phyloP scores from a whole-genome alignment of 1,140 invertebrate genomes.

The Glossosoma conforme region DNA sequence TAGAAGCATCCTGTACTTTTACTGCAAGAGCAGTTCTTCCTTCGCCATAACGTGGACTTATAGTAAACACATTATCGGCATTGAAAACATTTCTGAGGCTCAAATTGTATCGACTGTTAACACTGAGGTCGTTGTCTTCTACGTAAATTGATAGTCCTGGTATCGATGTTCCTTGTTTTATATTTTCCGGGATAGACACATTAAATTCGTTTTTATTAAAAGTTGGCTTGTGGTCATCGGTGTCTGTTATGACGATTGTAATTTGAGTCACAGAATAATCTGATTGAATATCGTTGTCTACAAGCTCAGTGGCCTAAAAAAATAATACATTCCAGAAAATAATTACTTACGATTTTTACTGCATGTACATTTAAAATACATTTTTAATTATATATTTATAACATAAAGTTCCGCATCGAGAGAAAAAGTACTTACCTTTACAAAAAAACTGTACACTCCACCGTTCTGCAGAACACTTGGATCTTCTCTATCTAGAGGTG shows the following conservation, averaged over 20 bases:
- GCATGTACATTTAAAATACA: too few species aligned
- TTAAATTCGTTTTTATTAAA: conserved; percentile 67
- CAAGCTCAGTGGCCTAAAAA: conserved; percentile 64
- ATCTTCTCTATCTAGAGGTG: conserved; percentile 69
- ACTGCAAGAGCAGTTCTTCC: conserved; percentile 71
- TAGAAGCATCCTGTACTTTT: conserved; percentile 59
- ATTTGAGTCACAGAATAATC: conserved; percentile 64
- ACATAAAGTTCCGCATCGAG: too few species aligned
- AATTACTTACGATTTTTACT: conserved; percentile 1
- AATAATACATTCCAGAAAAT: conserved; percentile 21
- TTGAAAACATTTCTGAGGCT: conserved; percentile 57
- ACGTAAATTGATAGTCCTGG: conserved; percentile 72
- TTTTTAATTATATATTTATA: conserved; percentile 7
- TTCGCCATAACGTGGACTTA: conserved; percentile 62
- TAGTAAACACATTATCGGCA: conserved; percentile 58
- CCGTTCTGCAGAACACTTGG: conserved; percentile 67
- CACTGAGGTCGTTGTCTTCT: conserved; percentile 68
- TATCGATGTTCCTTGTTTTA: conserved; percentile 62
- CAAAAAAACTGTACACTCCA: conserved; percentile 69
- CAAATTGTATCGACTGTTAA: conserved; percentile 69
- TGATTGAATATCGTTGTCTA: conserved; percentile 63
- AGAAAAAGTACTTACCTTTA: conserved; percentile 50
- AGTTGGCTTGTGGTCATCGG: conserved; percentile 74
- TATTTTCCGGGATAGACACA: conserved; percentile 72
- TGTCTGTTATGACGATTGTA: conserved; percentile 76